phyloP scores from a whole-genome alignment of 2,113 vertebrate species.

The Nanger granti region DNA sequence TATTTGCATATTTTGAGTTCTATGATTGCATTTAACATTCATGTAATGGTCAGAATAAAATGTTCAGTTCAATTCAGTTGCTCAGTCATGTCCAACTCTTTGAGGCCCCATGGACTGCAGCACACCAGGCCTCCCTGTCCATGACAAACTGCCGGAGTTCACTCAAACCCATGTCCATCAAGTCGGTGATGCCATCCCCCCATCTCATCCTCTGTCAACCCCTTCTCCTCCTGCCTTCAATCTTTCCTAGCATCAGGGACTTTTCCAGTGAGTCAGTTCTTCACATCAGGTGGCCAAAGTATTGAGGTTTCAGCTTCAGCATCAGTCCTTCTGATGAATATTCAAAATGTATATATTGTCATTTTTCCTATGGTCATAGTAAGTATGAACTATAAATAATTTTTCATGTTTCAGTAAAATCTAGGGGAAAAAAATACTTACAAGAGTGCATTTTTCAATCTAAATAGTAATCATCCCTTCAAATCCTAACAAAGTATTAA shows the following conservation, averaged over 20 bases:
- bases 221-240: not conserved
- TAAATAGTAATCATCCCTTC: slow-evolving; percentile 11
- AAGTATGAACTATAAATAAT: not conserved
- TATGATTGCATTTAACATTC: not conserved
- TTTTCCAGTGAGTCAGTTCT: not conserved
- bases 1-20: not conserved
- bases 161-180: not conserved
- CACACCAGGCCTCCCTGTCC: not conserved
- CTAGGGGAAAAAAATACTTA: not conserved
- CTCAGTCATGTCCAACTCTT: not conserved
- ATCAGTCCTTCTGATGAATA: not conserved
- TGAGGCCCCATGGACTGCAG: not conserved
- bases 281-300: not conserved
- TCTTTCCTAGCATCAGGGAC: not conserved
- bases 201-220: not conserved
- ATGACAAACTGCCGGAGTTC: not conserved
- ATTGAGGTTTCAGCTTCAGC: not conserved
- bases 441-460: not conserved
- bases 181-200: not conserved
- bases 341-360: not conserved
- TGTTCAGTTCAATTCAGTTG: not conserved
- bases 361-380: not conserved
- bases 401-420: not conserved
- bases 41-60: not conserved
- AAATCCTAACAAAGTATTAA: slow-evolving; percentile 1